Percentiles rank a stretch among this genome's conserved stretches.
Conservation (phyloP, 2,113 vertebrate genomes). For the Aptenodytes forsteri region DNA sequence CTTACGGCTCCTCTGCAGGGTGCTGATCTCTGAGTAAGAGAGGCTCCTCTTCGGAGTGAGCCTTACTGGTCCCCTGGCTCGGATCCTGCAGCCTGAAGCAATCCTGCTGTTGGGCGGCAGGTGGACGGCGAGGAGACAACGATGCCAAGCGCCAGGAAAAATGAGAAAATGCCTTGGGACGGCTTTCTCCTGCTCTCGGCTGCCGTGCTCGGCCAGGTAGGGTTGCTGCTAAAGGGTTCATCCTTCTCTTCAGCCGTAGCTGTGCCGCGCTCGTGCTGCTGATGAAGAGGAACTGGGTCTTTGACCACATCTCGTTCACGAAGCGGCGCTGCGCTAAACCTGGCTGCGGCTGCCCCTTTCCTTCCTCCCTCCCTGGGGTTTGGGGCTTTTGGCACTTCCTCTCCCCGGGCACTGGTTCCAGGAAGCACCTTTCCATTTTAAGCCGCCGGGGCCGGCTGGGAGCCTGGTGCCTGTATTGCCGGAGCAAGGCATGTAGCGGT, state of each 20-base stretch:
- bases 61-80: fast-evolving
- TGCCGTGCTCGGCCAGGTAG: fast-evolving
- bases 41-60: fast-evolving
- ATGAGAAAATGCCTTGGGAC: fast-evolving
- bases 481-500: fast-evolving
- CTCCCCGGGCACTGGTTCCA: fast-evolving
- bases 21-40: fast-evolving
- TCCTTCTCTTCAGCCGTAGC: fast-evolving
- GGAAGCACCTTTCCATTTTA: not conserved
- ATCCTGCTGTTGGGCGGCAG: too few species aligned
- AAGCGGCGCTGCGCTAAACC: fast-evolving
- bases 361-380: fast-evolving
- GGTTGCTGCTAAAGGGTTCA: fast-evolving
- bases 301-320: fast-evolving
- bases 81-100: too few species aligned
- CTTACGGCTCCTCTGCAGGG: fast-evolving
- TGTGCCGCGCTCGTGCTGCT: fast-evolving
- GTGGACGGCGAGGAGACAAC: fast-evolving
- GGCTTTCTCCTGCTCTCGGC: not conserved
- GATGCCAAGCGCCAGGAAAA: fast-evolving
- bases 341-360: fast-evolving
- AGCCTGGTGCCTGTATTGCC: fast-evolving
- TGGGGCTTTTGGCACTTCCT: not conserved
- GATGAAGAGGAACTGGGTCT: not conserved
- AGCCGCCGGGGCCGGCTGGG: not conserved